Conservation (phyloP, 1,140 invertebrate genomes). For the Euglossa dilemma region DNA sequence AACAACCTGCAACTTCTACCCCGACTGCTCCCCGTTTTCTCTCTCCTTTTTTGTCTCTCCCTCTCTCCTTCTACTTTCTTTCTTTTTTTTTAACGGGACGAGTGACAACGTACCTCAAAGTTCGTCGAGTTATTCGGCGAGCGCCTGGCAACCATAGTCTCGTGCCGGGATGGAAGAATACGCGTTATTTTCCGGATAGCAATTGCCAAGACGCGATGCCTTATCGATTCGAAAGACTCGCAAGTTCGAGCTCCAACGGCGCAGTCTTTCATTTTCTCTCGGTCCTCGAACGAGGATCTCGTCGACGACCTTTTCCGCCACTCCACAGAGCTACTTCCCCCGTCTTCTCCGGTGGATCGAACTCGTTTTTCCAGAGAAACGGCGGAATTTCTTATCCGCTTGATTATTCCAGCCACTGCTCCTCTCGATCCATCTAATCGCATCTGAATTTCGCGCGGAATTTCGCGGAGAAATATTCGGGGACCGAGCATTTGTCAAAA, state of each 20-base stretch:
- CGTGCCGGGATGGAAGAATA: not conserved
- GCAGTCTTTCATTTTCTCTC: not conserved
- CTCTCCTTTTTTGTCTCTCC: not conserved
- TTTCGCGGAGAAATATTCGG: too few species aligned
- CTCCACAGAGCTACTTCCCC: not conserved
- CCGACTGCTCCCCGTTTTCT: not conserved
- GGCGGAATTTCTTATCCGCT: not conserved
- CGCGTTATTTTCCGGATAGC: not conserved
- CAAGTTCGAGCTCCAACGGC: not conserved
- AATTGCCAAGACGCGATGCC: not conserved
- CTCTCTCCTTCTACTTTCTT: not conserved
- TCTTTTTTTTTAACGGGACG: not conserved
- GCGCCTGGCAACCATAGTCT: not conserved
- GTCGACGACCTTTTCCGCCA: not conserved
- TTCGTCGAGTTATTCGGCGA: not conserved
- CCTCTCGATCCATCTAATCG: not conserved
- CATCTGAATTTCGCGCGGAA: too few species aligned
- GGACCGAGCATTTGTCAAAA: too few species aligned
- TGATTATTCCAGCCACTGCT: not conserved
- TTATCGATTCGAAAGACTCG: constrained; percentile 14
- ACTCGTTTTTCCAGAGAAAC: too few species aligned
- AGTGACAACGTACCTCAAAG: not conserved
- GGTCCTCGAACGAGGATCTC: not conserved
- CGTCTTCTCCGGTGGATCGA: not conserved
- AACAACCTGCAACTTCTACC: not conserved